Evolutionary conservation across 2,113 vertebrate species (phyloP).

Genomic region (Rhizomys pruinosus): DNA sequence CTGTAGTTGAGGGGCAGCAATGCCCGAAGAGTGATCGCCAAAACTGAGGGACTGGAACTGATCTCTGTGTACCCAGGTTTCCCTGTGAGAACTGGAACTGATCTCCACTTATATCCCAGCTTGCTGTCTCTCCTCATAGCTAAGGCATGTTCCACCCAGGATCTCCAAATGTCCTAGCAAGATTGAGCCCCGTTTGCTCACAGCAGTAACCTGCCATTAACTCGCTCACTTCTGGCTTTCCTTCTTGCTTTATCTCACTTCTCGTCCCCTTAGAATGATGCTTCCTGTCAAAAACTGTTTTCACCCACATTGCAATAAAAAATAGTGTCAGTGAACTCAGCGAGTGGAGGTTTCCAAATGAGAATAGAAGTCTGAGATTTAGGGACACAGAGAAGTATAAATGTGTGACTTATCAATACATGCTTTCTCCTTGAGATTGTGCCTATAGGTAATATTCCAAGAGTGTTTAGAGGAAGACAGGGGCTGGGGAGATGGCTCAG

Average conservation of each 20-base stretch:
- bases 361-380: neutral
- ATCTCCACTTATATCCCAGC: no score
- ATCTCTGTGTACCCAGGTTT: neutral
- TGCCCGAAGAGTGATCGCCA: neutral
- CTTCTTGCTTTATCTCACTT: neutral
- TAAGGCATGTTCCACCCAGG: neutral
- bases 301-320: neutral
- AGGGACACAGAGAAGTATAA: neutral
- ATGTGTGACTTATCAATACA: neutral
- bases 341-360: neutral
- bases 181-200: neutral
- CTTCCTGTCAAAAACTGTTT: neutral
- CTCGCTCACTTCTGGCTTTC: neutral
- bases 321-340: neutral
- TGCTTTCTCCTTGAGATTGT: neutral
- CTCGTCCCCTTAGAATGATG: conserved; percentile 1
- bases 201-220: neutral
- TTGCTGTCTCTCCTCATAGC: neutral
- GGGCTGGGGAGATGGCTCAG: neutral
- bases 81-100: no score
- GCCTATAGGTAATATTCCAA: neutral
- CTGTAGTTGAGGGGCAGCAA: neutral
- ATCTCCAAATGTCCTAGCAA: neutral
- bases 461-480: neutral
- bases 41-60: neutral